phyloP scores from a whole-genome alignment of 1,140 invertebrate genomes.

The Pomphorhynchus laevis region DNA sequence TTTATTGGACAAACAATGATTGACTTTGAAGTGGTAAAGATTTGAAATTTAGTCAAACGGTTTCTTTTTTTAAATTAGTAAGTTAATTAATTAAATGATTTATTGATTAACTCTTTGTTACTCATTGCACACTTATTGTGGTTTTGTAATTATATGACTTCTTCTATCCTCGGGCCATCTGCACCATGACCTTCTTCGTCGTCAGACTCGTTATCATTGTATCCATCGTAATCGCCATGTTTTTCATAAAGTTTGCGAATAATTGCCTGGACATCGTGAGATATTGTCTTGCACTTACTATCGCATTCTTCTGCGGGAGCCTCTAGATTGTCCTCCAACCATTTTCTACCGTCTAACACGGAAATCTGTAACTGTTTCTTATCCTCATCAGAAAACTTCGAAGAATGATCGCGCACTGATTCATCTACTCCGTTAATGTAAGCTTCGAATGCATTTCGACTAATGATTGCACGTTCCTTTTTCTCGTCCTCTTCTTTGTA shows the following conservation, averaged over 20 bases:
- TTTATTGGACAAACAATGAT: too few relatives aligned
- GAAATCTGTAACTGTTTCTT: conserved; percentile 25
- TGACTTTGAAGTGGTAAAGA: too few relatives aligned
- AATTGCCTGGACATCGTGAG: conserved; percentile 15
- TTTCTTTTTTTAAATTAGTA: too few relatives aligned
- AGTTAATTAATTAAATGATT: too few relatives aligned
- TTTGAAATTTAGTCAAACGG: too few relatives aligned
- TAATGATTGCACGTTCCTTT: conserved; percentile 14
- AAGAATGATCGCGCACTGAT: conserved; percentile 15
- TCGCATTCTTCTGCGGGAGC: conserved; percentile 21
- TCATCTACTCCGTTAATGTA: conserved; percentile 13
- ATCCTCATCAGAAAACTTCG: conserved; percentile 27
- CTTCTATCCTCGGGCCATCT: conserved; percentile 8
- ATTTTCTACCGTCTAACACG: conserved; percentile 19
- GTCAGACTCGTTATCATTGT: neutral
- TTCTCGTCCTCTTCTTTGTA: conserved; percentile 22
- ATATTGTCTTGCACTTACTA: conserved; percentile 17
- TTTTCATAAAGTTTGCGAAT: conserved; percentile 13
- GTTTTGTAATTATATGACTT: too few relatives aligned
- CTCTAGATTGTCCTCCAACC: conserved; percentile 21
- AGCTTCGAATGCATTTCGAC: conserved; percentile 15
- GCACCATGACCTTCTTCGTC: conserved; percentile 5
- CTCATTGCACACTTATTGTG: too few relatives aligned
- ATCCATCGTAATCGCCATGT: neutral
- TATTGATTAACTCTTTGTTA: too few relatives aligned